These are phyloP conservation scores for Eubasilissa splendida DNA, from an alignment of 2,888 invertebrate species.

Conservation along the genomic window DNA sequence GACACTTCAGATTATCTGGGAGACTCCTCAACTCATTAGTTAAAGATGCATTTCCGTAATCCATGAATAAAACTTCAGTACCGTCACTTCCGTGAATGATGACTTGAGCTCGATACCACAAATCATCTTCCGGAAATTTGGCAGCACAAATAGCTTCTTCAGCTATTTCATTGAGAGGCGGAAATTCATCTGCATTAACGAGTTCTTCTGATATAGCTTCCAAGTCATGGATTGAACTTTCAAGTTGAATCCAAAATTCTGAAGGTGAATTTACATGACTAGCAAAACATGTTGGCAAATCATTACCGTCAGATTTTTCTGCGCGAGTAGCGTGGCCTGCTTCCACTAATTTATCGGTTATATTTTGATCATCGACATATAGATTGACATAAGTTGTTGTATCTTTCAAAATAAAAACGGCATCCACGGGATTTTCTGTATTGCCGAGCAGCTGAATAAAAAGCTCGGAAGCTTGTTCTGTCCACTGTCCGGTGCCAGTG, in stretches of 20 bases:
- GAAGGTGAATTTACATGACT: constrained; percentile 82
- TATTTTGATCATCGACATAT: constrained; percentile 73
- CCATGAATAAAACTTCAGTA: constrained; percentile 78
- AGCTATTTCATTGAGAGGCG: constrained; percentile 68
- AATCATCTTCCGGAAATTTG: constrained; percentile 76
- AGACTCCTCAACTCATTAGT: constrained; percentile 74
- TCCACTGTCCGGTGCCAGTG: constrained; percentile 77
- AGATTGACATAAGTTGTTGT: constrained; percentile 78
- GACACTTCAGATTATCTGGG: constrained; percentile 74
- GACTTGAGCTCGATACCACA: constrained; percentile 80
- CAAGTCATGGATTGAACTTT: constrained; percentile 73
- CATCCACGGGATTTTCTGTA: constrained; percentile 69
- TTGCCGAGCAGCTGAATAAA: constrained; percentile 72
- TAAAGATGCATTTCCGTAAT: constrained; percentile 78
- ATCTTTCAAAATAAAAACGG: constrained; percentile 74
- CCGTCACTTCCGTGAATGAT: constrained; percentile 72
- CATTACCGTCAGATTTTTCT: constrained; percentile 71
- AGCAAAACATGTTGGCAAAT: constrained; percentile 78
- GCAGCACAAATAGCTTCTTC: constrained; percentile 77
- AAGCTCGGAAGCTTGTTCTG: constrained; percentile 75
- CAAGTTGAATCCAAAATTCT: constrained; percentile 87
- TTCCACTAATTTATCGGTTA: constrained; percentile 75
- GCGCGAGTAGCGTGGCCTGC: constrained; percentile 74
- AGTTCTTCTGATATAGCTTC: constrained; percentile 75
- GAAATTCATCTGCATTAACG: constrained; percentile 72